Evolutionary conservation across 2,888 invertebrate species (phyloP), one percentile per base, ranked within the genome.

Genomic region (Heliconius ismenius): DNA sequence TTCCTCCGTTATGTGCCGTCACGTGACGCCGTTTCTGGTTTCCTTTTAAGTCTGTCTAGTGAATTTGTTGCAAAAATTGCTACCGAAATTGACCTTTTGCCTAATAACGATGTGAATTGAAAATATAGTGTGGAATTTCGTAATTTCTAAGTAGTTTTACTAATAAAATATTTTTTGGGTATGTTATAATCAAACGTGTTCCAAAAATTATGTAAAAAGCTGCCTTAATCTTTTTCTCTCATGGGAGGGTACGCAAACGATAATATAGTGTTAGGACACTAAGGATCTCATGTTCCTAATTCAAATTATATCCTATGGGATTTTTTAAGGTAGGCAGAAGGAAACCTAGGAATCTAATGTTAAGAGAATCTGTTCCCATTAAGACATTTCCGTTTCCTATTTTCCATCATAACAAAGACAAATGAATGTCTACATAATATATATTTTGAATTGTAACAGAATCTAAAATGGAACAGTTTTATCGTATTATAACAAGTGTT

Each of bases 1-100:
- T 88, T 89, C 86, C 87, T 86, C 85, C 81, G 87, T 85, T 83
- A 83, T 78, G 79, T 79, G 76, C 68, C 78, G 80, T 80, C 81
- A 79, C 80, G 81, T 79, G 80, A 78, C 81, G 80, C 78, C 78
- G 65, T 74, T 76, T 77, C 69, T 77, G 80, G 78, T 81, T 82
- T 76, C 79, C 76, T 79, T 73, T 73, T 73, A 60, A 73, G 60
- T 36, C 60, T 63, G 62, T 73, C 73, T 73, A 60, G 39, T 62
- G 73, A 73, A 63, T 73, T 73, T 63, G 73, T 73, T 60, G 62
- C 39, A 62, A 73, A 73, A 73, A 73, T 73, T 73, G 60, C 62
- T 62, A 26, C 26, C 69, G 6, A 62, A 62, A 62, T 62, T 24
- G 54, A 70, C 73, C 62, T 73, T 62, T 73, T 73, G 73, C 39